Evolutionary conservation across 2,797 vertebrate genomes (phyloP).

Genomic region (Coendou prehensilis): DNA sequence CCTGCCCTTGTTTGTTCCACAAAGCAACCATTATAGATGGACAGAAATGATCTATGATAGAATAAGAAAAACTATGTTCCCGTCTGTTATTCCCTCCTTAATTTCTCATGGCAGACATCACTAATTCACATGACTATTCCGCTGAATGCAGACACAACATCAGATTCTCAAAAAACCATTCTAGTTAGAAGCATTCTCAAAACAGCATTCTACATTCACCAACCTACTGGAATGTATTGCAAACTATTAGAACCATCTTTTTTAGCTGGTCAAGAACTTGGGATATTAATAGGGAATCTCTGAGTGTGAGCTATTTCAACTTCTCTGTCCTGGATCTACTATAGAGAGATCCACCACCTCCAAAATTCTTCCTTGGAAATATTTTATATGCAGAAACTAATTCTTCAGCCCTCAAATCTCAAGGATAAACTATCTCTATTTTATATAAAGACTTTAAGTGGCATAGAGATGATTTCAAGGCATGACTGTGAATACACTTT

Average conservation of each 20-base stretch:
- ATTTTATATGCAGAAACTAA: constrained; percentile 6
- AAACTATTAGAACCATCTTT: constrained; percentile 11
- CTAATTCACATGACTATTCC: neutral
- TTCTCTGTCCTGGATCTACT: neutral
- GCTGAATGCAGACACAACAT: neutral
- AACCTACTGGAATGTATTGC: neutral
- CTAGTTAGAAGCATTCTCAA: neutral
- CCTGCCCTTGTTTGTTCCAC: neutral
- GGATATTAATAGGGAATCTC: neutral
- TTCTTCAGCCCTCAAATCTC: neutral
- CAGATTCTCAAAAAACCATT: neutral
- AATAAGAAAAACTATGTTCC: neutral
- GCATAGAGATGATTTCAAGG: neutral
- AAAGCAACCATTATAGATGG: constrained; percentile 11
- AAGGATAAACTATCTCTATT: neutral
- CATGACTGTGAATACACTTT: neutral
- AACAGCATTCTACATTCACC: too few species aligned
- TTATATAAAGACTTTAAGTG: constrained; percentile 61
- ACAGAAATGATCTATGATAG: neutral
- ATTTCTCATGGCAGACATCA: neutral
- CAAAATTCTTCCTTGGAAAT: constrained; percentile 33
- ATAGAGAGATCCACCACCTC: neutral
- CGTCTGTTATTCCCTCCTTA: neutral
- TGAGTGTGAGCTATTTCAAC: neutral
- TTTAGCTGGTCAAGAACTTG: neutral